Evolutionary conservation across 2,113 vertebrate species (phyloP), one percentile per base, ranked within the genome.

Genomic region (Nibea coibor): DNA sequence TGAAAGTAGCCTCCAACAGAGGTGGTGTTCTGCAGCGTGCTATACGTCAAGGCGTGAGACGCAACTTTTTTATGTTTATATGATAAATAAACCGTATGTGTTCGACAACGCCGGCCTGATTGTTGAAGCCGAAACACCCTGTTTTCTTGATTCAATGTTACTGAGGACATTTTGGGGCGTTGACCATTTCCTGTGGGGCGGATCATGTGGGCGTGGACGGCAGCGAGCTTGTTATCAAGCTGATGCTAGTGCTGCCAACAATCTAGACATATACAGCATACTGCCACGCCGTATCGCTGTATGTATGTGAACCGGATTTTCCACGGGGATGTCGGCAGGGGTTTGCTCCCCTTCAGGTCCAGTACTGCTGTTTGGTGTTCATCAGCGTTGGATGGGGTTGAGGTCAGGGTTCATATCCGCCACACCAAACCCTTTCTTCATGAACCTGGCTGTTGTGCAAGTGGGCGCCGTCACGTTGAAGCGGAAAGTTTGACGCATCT

Each of bases 101-200:
- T 54, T 56, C 6, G 22, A 5, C 22, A n/a, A 0, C 7, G 53
- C 19, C 4, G 1, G 56, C 24, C 7, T 43, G 17, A 15, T 2
- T 31, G 3, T 71, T 54, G n/a, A 57, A 31, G 35, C 20, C 14
- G 9, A 24, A 64, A 24, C 22, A 10, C 24, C 54, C 42, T 4
- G n/a, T 54, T 54, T 28, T 58, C 48, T 51, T 1, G 22, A 15
- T 45, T 81, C 71, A 84, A 73, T 75, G 80, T 70, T 10, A 67
- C 68, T 3, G 31, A 82, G 89, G 89, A 80, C 84, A 24, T 70
- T 62, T 64, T 10, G 28, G 74, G 88, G 89, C n/a, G 76, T 58
- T 7, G 10, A 43, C 66, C 4, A 4, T 10, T 63, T 79, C 53
- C 65, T 24, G 51, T 53, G 67, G 78, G 78, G 78, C 2, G 79